A percentile compares a stretch with the other conserved stretches of the same genome.
Evolutionary conservation across 2,888 invertebrate genomes (phyloP).

Genomic region (Gibbula magus): DNA sequence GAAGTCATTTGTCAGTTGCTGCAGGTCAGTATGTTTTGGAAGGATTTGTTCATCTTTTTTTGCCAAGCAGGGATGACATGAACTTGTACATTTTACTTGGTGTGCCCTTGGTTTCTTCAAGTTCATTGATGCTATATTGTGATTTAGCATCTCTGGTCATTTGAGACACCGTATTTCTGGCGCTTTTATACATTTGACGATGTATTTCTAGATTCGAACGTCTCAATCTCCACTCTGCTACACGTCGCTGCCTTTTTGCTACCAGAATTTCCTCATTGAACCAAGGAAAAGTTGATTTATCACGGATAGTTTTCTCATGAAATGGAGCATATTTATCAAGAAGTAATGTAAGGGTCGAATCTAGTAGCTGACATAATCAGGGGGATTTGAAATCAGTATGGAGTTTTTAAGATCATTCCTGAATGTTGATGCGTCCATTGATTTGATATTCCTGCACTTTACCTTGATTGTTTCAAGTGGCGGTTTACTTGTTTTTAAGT

Average conservation of each 20-base stretch:
- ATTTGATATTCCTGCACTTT: neutral
- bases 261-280: neutral
- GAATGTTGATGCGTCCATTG: neutral
- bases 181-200: too few relatives aligned
- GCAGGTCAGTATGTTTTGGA: too few relatives aligned
- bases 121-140: neutral
- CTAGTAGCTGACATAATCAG: neutral
- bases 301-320: neutral
- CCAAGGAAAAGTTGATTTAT: neutral
- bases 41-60: too few relatives aligned
- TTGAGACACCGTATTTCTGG: neutral
- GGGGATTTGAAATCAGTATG: too few relatives aligned
- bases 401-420: neutral
- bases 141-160: neutral
- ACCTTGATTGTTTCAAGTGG: neutral
- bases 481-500: neutral
- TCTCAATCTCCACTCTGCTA: neutral
- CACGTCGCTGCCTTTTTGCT: neutral
- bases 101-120: neutral
- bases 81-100: too few relatives aligned
- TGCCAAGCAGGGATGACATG: too few relatives aligned
- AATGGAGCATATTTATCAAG: neutral
- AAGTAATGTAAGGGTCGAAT: neutral
- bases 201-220: neutral
- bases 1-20: too few relatives aligned